Evolutionary conservation across 2,888 invertebrate species (phyloP).

Genomic region (Lasioglossum marginatum): DNA sequence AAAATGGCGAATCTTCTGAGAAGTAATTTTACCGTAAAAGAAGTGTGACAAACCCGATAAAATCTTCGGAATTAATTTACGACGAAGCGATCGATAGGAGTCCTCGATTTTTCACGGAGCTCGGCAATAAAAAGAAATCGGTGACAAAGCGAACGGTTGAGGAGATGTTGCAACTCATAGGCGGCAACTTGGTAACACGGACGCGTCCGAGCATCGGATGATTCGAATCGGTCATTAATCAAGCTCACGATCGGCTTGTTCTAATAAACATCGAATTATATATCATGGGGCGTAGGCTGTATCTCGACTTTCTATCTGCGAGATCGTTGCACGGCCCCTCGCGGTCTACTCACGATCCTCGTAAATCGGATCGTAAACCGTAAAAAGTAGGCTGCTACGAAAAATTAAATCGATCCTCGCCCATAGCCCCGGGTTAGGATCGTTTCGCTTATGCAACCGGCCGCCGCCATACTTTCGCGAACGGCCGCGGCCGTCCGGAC

Average conservation of each 20-base stretch:
- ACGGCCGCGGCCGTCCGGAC: slow-evolving; percentile 14
- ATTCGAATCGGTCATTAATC: slow-evolving; percentile 56
- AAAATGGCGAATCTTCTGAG: not conserved
- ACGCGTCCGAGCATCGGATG: slow-evolving; percentile 12
- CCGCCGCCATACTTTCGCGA: slow-evolving; percentile 64
- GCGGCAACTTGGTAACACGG: slow-evolving; percentile 15
- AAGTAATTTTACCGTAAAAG: not conserved
- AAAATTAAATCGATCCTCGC: slow-evolving; percentile 63
- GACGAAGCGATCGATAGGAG: not conserved
- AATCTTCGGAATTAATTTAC: not conserved
- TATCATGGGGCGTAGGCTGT: slow-evolving; percentile 40
- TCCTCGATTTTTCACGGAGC: not conserved
- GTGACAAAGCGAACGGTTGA: slow-evolving; percentile 9
- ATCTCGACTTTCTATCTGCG: slow-evolving; percentile 61
- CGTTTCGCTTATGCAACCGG: slow-evolving; percentile 60
- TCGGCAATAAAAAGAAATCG: not conserved
- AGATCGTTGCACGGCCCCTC: slow-evolving; percentile 27
- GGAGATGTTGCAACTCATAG: slow-evolving; percentile 25
- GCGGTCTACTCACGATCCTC: slow-evolving; percentile 49
- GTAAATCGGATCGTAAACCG: slow-evolving; percentile 56
- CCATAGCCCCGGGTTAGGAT: slow-evolving; percentile 43
- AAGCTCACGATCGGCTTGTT: slow-evolving; percentile 45
- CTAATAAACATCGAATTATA: slow-evolving; percentile 64
- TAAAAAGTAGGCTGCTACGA: slow-evolving; percentile 36
- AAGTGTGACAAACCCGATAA: not conserved